Evolutionary conservation across 2,888 invertebrate genomes (phyloP).

Genomic region (Cantharis rustica): DNA sequence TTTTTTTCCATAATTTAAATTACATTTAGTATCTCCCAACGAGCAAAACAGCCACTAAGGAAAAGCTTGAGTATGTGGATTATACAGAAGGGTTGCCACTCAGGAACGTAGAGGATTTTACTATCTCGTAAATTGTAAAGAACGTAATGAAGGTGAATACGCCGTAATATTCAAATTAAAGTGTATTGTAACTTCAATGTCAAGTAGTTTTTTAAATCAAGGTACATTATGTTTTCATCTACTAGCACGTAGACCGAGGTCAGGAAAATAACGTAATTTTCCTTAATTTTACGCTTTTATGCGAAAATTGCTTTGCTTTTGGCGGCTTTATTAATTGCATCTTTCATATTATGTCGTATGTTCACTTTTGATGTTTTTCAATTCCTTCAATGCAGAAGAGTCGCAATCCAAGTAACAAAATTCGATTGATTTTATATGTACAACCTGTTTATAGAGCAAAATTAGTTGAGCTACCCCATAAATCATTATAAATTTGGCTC

Average conservation of each 20-base stretch:
- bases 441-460: not conserved
- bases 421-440: not conserved
- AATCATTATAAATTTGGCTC: not conserved
- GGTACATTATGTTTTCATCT: conserved; percentile 28
- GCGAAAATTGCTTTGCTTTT: conserved; percentile 21
- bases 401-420: not conserved
- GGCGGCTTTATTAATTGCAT: not conserved
- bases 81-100: not conserved
- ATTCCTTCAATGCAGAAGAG: not conserved
- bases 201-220: conserved; percentile 29
- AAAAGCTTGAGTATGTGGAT: not conserved
- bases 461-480: not conserved
- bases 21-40: not conserved
- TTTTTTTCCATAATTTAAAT: not conserved
- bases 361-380: too few relatives aligned
- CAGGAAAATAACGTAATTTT: conserved; percentile 37
- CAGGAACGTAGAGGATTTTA: conserved; percentile 6
- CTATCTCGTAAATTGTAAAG: conserved; percentile 20
- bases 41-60: not conserved
- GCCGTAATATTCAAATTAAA: conserved; percentile 18
- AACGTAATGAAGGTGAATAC: conserved; percentile 28
- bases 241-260: conserved; percentile 34
- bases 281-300: conserved; percentile 13
- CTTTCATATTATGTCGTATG: not conserved
- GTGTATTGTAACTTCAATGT: conserved; percentile 31